These are phyloP conservation scores for Trogon melanurus DNA, from an alignment of 2,113 vertebrate species.

Conservation along the genomic window DNA sequence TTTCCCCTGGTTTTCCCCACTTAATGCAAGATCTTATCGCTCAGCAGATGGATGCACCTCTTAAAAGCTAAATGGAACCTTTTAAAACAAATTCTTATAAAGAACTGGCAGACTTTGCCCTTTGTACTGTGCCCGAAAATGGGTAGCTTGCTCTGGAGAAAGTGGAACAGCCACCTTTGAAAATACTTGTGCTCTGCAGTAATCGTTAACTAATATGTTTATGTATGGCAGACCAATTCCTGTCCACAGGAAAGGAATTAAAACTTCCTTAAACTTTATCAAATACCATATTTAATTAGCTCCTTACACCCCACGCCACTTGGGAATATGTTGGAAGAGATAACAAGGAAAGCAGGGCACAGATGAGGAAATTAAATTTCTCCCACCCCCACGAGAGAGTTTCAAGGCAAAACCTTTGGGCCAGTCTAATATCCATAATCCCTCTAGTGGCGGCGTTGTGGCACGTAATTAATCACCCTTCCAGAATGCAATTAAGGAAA, in stretches of 20 bases:
- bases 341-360: constrained; percentile 19
- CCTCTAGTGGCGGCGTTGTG: constrained; percentile 28
- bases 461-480: constrained; percentile 45
- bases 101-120: not conserved
- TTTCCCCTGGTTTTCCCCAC: not conserved
- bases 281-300: not conserved
- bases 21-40: not conserved
- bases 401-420: not conserved
- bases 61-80: not conserved
- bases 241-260: constrained; percentile 11
- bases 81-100: not conserved
- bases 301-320: not conserved
- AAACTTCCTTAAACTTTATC: constrained; percentile 29
- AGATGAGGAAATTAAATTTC: constrained; percentile 34
- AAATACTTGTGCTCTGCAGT: not conserved
- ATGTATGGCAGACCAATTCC: not conserved
- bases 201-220: constrained; percentile 46
- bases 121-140: constrained; percentile 8
- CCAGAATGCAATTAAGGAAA: constrained; percentile 52
- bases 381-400: not conserved
- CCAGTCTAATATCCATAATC: constrained; percentile 35
- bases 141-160: not conserved
- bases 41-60: not conserved
- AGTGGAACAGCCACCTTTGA: not conserved
- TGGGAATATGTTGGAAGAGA: not conserved